Evolutionary conservation across 2,888 invertebrate species (phyloP).

Genomic region (Emmelina monodactyla): DNA sequence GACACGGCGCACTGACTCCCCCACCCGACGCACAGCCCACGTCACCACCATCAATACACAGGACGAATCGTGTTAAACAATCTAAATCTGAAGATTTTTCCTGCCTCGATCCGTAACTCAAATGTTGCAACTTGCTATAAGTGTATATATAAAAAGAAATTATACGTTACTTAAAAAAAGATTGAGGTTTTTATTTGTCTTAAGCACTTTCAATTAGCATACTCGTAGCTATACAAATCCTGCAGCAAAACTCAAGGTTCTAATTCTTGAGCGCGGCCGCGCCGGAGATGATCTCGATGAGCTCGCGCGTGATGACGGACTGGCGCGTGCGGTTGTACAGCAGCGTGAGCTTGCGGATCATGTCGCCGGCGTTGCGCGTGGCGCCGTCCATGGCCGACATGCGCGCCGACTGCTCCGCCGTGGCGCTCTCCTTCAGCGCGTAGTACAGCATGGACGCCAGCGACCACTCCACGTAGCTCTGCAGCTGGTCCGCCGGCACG

Average conservation of each 20-base stretch:
- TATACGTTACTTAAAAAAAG: no score
- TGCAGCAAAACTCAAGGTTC: no score
- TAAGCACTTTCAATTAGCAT: no score
- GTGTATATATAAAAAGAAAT: no score
- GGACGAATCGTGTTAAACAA: no score
- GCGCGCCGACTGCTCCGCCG: conserved; percentile 79
- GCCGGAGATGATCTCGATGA: conserved; percentile 92
- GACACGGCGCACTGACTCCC: neutral
- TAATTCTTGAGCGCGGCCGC: conserved; percentile 80
- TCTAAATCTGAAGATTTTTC: no score
- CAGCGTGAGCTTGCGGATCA: conserved; percentile 77
- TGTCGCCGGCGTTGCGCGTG: conserved; percentile 82
- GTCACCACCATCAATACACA: no score
- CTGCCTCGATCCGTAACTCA: no score
- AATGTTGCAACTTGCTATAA: no score
- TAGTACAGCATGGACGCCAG: conserved; percentile 75
- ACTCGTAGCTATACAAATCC: no score
- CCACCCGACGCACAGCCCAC: no score
- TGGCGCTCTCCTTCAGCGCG: conserved; percentile 77
- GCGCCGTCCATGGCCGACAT: conserved; percentile 89
- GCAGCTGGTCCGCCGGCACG: conserved; percentile 70
- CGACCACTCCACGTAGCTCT: conserved; percentile 77
- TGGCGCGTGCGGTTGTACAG: conserved; percentile 81
- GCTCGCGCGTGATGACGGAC: conserved; percentile 86
- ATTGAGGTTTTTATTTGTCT: no score